Conservation (phyloP, 2,797 vertebrate species). For the Hypotaenidia philippensis region DNA sequence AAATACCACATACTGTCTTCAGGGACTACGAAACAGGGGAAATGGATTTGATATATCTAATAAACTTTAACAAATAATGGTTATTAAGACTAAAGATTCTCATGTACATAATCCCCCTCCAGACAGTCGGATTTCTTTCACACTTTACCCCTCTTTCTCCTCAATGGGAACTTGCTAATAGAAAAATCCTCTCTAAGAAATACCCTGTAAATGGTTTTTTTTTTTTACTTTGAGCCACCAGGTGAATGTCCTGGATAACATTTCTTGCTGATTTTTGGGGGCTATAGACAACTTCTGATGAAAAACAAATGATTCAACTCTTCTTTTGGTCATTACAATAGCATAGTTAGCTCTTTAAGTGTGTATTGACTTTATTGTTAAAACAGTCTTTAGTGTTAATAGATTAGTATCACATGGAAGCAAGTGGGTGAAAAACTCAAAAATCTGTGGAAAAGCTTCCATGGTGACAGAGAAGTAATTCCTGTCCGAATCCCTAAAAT, state of each 20-base stretch:
- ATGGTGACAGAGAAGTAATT: background rate
- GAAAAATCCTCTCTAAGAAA: background rate
- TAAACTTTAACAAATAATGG: background rate
- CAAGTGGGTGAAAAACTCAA: background rate
- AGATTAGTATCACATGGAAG: background rate
- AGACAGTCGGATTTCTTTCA: background rate
- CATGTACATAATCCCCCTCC: background rate
- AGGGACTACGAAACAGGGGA: background rate
- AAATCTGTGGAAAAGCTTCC: background rate
- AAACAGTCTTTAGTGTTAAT: background rate
- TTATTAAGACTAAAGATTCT: background rate
- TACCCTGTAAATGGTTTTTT: background rate
- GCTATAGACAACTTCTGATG: background rate
- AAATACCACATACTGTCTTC: background rate
- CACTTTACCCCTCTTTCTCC: background rate
- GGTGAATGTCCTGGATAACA: background rate
- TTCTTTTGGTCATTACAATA: background rate
- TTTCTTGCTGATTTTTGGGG: background rate
- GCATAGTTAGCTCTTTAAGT: background rate
- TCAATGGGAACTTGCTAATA: background rate
- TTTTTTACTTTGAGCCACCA: background rate
- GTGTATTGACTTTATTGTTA: background rate
- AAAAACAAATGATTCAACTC: background rate
- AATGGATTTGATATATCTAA: background rate
- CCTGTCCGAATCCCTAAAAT: background rate